phyloP scores from a whole-genome alignment of 2,113 vertebrate genomes.

The Apistogramma diplotaenia region DNA sequence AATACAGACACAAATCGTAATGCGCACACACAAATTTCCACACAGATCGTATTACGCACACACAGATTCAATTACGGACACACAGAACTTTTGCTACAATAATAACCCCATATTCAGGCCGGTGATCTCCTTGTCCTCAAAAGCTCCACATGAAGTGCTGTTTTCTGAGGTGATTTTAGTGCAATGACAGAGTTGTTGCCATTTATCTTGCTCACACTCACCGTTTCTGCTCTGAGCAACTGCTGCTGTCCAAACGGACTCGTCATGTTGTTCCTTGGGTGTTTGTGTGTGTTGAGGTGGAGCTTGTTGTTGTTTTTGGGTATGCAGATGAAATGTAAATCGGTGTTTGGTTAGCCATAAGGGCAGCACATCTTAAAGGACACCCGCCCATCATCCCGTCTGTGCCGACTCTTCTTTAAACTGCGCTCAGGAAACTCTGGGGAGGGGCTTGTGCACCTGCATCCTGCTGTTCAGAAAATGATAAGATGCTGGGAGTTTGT shows the following conservation, averaged over 20 bases:
- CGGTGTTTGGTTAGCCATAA: constrained; percentile 4
- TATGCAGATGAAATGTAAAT: constrained; percentile 62
- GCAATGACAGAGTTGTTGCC: constrained; percentile 2
- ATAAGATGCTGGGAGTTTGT: constrained; percentile 17
- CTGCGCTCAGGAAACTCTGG: not conserved
- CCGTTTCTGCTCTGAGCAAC: not conserved
- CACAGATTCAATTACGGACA: too few relatives aligned
- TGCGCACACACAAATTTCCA: too few relatives aligned
- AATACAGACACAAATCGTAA: too few relatives aligned
- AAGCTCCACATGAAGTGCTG: not conserved
- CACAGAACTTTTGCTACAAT: too few relatives aligned
- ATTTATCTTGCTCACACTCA: constrained; percentile 3
- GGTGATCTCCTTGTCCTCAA: not conserved
- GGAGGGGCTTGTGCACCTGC: not conserved
- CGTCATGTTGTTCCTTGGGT: not conserved
- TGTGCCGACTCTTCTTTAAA: not conserved
- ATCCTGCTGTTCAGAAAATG: not conserved
- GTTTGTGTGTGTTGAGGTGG: constrained; percentile 3
- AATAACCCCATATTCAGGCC: too few relatives aligned
- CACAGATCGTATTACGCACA: too few relatives aligned
- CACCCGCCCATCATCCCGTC: constrained; percentile 26
- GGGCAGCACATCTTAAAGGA: constrained; percentile 38
- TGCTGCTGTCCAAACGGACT: constrained; percentile 11
- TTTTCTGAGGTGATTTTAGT: not conserved
- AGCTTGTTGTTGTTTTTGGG: not conserved